Conservation (phyloP, 1,140 invertebrate genomes). For the Galleria mellonella region DNA sequence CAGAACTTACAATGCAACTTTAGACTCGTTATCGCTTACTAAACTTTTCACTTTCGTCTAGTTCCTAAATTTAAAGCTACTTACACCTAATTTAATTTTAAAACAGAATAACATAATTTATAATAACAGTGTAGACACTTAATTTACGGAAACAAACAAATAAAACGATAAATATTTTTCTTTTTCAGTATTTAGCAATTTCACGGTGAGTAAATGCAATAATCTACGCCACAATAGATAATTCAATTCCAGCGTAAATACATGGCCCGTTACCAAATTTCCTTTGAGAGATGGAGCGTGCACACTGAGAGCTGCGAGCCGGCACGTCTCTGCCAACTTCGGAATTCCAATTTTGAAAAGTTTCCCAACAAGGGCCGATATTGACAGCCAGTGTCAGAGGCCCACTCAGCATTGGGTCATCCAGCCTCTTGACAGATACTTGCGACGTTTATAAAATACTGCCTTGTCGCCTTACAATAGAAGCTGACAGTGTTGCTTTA, state of each 20-base stretch:
- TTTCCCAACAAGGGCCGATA: conserved; percentile 63
- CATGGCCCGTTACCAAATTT: conserved; percentile 61
- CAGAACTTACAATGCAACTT: conserved; percentile 48
- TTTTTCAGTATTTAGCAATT: conserved; percentile 35
- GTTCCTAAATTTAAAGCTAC: conserved; percentile 14
- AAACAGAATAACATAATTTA: too few relatives aligned
- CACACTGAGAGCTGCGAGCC: conserved; percentile 41
- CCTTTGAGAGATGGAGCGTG: conserved; percentile 65
- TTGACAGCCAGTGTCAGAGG: conserved; percentile 64
- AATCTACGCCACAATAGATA: conserved; percentile 47
- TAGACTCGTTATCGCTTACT: conserved; percentile 51
- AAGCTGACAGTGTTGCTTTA: too few relatives aligned
- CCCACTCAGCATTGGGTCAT: conserved; percentile 38
- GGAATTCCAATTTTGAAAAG: conserved; percentile 74
- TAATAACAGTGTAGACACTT: too few relatives aligned
- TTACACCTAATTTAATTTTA: conserved; percentile 23
- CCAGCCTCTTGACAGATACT: conserved; percentile 2
- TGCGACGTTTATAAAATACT: too few relatives aligned
- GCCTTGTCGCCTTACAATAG: too few relatives aligned
- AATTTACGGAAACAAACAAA: too few relatives aligned
- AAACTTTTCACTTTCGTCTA: conserved; percentile 7
- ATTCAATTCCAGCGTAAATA: conserved; percentile 60
- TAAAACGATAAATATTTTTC: conserved; percentile 8
- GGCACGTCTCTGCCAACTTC: conserved; percentile 63
- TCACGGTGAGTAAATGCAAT: conserved; percentile 39